These are phyloP conservation scores for Isichthys henryi DNA, from an alignment of 2,113 vertebrate genomes.

Conservation along the genomic window DNA sequence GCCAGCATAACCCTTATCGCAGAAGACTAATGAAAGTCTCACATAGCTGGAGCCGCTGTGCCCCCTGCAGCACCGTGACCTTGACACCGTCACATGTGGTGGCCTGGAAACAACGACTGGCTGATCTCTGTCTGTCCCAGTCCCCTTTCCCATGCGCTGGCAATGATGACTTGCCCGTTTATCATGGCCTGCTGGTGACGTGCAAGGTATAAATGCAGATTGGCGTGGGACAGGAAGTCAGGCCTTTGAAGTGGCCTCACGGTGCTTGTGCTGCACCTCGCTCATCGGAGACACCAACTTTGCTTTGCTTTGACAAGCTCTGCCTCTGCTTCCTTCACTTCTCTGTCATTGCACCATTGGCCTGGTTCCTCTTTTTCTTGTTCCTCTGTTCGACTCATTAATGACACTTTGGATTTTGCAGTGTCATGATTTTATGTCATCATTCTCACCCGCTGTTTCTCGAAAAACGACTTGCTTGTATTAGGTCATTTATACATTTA, in stretches of 20 bases:
- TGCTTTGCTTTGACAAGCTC: background rate
- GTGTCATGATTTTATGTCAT: background rate
- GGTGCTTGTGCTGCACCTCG: too few species aligned
- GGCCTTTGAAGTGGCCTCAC: background rate
- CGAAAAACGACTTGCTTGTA: background rate
- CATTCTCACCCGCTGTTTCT: background rate
- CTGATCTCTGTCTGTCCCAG: background rate
- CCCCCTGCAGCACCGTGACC: background rate
- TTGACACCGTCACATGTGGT: background rate
- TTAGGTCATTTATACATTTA: background rate
- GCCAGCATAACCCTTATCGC: background rate
- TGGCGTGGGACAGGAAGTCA: background rate
- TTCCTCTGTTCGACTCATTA: background rate
- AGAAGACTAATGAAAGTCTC: background rate
- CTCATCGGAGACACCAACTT: background rate
- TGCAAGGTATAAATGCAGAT: background rate
- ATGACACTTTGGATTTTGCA: background rate
- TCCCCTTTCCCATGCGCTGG: background rate
- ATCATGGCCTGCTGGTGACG: background rate
- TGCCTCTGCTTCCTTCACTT: background rate
- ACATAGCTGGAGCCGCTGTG: background rate
- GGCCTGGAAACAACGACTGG: background rate
- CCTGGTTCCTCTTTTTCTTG: background rate
- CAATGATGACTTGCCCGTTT: constrained; percentile 17
- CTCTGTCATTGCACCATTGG: background rate